Percentiles rank a stretch among this genome's conserved stretches.
These are phyloP conservation scores for Cerceris rybyensis DNA, from an alignment of 2,888 invertebrate species.

Conservation along the genomic window DNA sequence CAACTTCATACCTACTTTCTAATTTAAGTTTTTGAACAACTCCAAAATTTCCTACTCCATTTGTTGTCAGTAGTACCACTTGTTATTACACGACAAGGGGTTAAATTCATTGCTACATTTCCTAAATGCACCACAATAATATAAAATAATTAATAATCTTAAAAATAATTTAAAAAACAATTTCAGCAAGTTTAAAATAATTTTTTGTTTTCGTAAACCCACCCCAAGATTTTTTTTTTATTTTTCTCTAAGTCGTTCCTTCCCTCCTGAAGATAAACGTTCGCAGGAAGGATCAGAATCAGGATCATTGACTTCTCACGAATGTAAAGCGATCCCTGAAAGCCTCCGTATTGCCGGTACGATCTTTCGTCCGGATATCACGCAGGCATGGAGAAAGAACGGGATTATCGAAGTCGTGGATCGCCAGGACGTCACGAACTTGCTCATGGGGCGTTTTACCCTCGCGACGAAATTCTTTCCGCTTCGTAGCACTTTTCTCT, in stretches of 20 bases:
- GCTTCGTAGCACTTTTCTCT: not conserved
- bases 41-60: no score
- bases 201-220: not conserved
- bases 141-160: no score
- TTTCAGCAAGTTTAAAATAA: no score
- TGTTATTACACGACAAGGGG: no score
- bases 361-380: slow-evolving; percentile 68
- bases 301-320: slow-evolving; percentile 76
- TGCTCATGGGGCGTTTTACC: slow-evolving; percentile 48
- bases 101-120: no score
- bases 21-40: no score
- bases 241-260: slow-evolving; percentile 15
- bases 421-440: slow-evolving; percentile 63
- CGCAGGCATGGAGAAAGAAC: slow-evolving; percentile 65
- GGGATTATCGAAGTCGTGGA: slow-evolving; percentile 67
- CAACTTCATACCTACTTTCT: no score
- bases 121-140: no score
- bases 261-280: slow-evolving; percentile 33
- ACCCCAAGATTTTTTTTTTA: not conserved
- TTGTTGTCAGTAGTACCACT: no score
- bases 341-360: slow-evolving; percentile 53
- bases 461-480: slow-evolving; percentile 12
- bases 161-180: no score
- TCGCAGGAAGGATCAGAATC: slow-evolving; percentile 71
- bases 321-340: slow-evolving; percentile 70